phyloP scores from a whole-genome alignment of 2,888 invertebrate species.

The Cosmia pyralina region DNA sequence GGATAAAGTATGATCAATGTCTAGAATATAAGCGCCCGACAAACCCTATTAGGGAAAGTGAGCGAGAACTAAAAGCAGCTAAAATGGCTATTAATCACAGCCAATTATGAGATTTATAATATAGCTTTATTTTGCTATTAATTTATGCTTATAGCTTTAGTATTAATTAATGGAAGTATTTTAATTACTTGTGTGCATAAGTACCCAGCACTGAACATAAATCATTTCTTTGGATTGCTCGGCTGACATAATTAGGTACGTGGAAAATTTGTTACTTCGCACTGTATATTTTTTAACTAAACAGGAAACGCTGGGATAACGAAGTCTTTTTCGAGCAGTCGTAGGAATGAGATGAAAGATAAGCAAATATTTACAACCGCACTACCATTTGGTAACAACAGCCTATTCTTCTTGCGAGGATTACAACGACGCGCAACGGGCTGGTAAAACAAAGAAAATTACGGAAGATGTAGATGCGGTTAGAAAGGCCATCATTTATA shows the following conservation, averaged over 20 bases:
- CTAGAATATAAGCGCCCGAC: conserved; percentile 37
- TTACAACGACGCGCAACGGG: too few relatives aligned
- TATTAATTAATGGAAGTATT: conserved; percentile 45
- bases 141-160: too few relatives aligned
- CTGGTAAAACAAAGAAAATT: background rate
- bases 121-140: conserved; percentile 46
- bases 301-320: conserved; percentile 29
- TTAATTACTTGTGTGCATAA: conserved; percentile 50
- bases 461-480: background rate
- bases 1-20: conserved; percentile 50
- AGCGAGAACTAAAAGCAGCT: conserved; percentile 46
- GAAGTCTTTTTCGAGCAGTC: conserved; percentile 17
- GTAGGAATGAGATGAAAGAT: conserved; percentile 14
- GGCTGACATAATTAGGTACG: conserved; percentile 18
- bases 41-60: conserved; percentile 45
- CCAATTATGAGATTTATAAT: conserved; percentile 51
- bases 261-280: conserved; percentile 32
- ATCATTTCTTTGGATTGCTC: conserved; percentile 23
- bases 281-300: conserved; percentile 18
- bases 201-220: conserved; percentile 18
- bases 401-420: background rate
- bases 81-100: conserved; percentile 61
- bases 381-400: background rate
- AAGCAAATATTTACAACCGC: conserved; percentile 9
- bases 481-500: conserved; percentile 1